Percentiles rank a stretch among this genome's conserved stretches.
These are phyloP conservation scores for Neotoxoptera formosana DNA, from an alignment of 1,140 invertebrate genomes.

Conservation along the genomic window DNA sequence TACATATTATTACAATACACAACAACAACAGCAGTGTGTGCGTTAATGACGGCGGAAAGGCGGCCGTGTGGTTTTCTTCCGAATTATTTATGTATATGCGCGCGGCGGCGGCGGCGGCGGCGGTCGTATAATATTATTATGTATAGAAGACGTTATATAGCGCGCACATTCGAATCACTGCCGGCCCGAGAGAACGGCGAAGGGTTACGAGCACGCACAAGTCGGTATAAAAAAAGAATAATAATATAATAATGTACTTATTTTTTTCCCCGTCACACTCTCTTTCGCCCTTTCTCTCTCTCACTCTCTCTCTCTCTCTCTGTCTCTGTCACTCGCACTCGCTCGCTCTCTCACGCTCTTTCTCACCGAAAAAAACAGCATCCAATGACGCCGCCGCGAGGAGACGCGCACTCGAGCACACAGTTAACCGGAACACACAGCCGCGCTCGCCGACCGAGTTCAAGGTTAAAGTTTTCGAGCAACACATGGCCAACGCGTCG, in stretches of 20 bases:
- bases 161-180: slow-evolving; percentile 26
- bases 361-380: slow-evolving; percentile 49
- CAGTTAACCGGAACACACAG: slow-evolving; percentile 52
- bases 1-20: neutral
- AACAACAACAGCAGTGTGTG: neutral
- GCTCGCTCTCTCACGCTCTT: neutral
- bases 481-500: slow-evolving; percentile 49
- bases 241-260: slow-evolving; percentile 33
- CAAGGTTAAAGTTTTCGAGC: slow-evolving; percentile 54
- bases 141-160: slow-evolving; percentile 1
- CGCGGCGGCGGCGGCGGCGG: neutral
- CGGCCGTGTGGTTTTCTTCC: slow-evolving; percentile 39
- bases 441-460: slow-evolving; percentile 47
- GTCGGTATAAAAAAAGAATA: slow-evolving; percentile 14
- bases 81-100: slow-evolving; percentile 39
- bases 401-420: slow-evolving; percentile 26
- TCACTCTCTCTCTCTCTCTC: neutral
- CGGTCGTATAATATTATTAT: neutral
- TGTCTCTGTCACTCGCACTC: neutral
- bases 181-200: slow-evolving; percentile 23
- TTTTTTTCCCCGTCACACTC: slow-evolving; percentile 17
- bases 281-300: neutral
- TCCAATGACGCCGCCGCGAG: slow-evolving; percentile 34
- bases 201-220: slow-evolving; percentile 8
- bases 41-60: neutral